These are phyloP conservation scores for Halcyon malimbica DNA, from an alignment of 2,113 vertebrate genomes.

Conservation along the genomic window DNA sequence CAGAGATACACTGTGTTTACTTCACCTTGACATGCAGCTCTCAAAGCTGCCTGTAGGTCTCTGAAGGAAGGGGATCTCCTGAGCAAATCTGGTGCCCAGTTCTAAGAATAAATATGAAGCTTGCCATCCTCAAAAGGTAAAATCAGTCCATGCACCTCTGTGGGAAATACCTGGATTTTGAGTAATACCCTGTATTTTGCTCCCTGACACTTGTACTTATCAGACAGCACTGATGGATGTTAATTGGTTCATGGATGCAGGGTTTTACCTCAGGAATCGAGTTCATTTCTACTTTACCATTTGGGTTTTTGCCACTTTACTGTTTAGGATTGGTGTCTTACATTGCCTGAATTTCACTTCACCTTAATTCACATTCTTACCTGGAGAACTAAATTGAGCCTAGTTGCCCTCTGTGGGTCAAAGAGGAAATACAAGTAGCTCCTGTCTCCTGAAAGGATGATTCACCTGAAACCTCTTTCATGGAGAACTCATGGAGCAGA, in stretches of 20 bases:
- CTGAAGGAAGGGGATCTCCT: background rate
- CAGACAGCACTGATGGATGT: background rate
- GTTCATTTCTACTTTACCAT: fast-evolving
- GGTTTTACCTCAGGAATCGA: background rate
- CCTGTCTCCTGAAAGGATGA: background rate
- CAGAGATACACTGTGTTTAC: background rate
- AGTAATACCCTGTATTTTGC: background rate
- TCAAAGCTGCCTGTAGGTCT: background rate
- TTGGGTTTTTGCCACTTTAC: background rate
- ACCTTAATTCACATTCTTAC: background rate
- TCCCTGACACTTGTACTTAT: background rate
- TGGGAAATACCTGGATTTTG: background rate
- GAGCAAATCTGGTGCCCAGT: background rate
- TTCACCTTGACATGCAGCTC: background rate
- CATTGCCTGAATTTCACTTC: background rate
- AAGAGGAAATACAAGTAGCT: background rate
- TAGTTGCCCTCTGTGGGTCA: background rate
- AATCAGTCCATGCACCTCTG: background rate
- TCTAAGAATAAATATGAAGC: background rate
- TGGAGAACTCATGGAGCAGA: background rate
- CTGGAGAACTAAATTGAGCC: background rate
- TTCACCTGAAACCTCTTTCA: background rate
- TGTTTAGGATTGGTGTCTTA: background rate
- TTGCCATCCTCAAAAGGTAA: background rate
- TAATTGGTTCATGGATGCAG: background rate